Percentiles rank a stretch among this genome's conserved stretches.
phyloP scores from a whole-genome alignment of 2,888 invertebrate species.

The Chalcis sispes region DNA sequence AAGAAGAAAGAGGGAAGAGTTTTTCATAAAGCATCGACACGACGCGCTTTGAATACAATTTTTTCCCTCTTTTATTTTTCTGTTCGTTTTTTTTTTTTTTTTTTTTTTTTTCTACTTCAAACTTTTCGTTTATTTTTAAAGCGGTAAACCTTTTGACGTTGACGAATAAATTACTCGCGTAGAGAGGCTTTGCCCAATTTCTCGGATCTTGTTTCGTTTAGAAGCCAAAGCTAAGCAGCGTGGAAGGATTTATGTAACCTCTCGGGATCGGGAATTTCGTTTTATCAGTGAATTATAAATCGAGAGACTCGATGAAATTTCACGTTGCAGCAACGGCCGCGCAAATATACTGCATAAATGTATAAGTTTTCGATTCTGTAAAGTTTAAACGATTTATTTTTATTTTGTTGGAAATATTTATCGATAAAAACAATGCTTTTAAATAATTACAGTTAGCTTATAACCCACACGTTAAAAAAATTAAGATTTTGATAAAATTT shows the following conservation, averaged over 20 bases:
- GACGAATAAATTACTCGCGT: constrained; percentile 47
- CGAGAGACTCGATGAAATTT: not conserved
- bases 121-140: constrained; percentile 31
- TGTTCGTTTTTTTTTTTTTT: not conserved
- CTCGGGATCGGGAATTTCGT: constrained; percentile 4
- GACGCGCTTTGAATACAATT: constrained; percentile 41
- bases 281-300: constrained; percentile 3
- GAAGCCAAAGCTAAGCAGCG: not conserved
- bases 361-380: too few relatives aligned
- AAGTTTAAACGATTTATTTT: too few relatives aligned
- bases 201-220: constrained; percentile 8
- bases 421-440: too few relatives aligned
- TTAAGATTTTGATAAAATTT: too few relatives aligned
- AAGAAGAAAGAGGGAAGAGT: too few relatives aligned
- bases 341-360: too few relatives aligned
- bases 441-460: too few relatives aligned
- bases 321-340: not conserved
- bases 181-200: constrained; percentile 23
- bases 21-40: constrained; percentile 38
- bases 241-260: constrained; percentile 38
- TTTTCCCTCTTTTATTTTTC: not conserved
- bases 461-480: not conserved
- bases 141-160: constrained; percentile 26
- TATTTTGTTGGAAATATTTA: too few relatives aligned
- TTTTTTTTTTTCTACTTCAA: not conserved